phyloP scores from a whole-genome alignment of 1,140 invertebrate species.

The Ditylenchus dipsaci region DNA sequence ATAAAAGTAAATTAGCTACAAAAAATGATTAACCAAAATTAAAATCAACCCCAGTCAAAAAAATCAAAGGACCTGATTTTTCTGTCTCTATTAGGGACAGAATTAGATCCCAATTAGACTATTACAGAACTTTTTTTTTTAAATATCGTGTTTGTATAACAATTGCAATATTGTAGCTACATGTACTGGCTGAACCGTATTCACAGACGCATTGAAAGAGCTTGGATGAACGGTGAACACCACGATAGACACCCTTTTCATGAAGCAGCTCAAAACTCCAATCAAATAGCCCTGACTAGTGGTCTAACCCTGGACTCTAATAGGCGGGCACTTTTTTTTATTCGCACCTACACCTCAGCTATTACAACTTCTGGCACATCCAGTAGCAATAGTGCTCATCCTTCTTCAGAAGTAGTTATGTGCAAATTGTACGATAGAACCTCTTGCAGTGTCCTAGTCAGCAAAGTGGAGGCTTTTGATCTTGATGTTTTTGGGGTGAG shows the following conservation, averaged over 20 bases:
- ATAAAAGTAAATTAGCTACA: too few species aligned
- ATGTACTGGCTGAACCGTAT: constrained; percentile 42
- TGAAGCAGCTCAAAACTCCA: not conserved
- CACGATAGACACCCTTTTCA: constrained; percentile 35
- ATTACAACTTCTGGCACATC: not conserved
- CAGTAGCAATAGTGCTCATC: not conserved
- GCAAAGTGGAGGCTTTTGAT: constrained; percentile 21
- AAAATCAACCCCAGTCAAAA: too few species aligned
- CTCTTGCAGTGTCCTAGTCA: constrained; percentile 21
- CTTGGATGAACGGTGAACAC: constrained; percentile 40
- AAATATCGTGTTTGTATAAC: too few species aligned
- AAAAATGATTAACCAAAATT: too few species aligned
- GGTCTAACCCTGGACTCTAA: constrained; percentile 25
- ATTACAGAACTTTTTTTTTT: too few species aligned
- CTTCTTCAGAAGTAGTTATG: constrained; percentile 21
- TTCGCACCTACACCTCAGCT: constrained; percentile 10
- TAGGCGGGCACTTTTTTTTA: constrained; percentile 24
- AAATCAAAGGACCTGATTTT: too few species aligned
- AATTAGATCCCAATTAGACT: too few species aligned
- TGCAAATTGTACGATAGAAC: constrained; percentile 30
- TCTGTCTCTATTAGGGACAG: too few species aligned
- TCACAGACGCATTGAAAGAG: constrained; percentile 35
- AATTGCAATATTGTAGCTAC: constrained; percentile 27
- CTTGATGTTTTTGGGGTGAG: constrained; percentile 31
- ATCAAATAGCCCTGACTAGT: constrained; percentile 14